These are phyloP conservation scores for Amphiduros pacificus DNA, from an alignment of 2,888 invertebrate species.

Conservation along the genomic window DNA sequence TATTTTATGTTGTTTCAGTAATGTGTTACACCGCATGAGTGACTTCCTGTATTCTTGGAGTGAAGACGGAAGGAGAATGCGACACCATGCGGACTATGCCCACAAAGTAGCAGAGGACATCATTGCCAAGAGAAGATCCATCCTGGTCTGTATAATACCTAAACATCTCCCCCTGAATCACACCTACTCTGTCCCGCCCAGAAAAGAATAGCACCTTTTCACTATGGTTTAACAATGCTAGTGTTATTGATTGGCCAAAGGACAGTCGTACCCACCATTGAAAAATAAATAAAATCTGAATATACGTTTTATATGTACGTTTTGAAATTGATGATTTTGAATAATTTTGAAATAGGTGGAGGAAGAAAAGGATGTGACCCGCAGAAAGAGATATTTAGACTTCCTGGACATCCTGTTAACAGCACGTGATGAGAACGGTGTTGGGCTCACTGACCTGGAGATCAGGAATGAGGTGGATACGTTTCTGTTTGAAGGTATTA, in stretches of 20 bases:
- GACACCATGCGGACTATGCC: background rate
- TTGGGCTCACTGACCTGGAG: constrained; percentile 1
- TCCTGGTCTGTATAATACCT: background rate
- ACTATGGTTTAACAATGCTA: too few species aligned
- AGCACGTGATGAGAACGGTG: constrained; percentile 11
- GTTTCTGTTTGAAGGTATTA: constrained; percentile 15
- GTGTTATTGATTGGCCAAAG: too few species aligned
- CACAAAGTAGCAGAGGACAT: background rate
- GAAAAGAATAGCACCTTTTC: too few species aligned
- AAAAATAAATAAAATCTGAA: too few species aligned
- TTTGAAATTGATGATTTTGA: too few species aligned
- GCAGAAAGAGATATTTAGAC: constrained; percentile 5
- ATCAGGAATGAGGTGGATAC: constrained; percentile 13
- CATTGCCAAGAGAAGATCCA: background rate
- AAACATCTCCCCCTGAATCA: too few species aligned
- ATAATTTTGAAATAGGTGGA: too few species aligned
- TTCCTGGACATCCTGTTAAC: constrained; percentile 11
- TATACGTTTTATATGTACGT: too few species aligned
- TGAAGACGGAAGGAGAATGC: background rate
- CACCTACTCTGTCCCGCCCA: too few species aligned
- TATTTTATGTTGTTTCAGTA: too few species aligned
- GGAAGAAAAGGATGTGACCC: background rate
- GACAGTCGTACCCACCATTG: too few species aligned
- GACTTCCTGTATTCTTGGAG: background rate
- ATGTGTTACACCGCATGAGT: background rate